A percentile compares a stretch with the other conserved stretches of the same genome.
phyloP scores from a whole-genome alignment of 2,797 vertebrate genomes.

The Xenentodon cancila region DNA sequence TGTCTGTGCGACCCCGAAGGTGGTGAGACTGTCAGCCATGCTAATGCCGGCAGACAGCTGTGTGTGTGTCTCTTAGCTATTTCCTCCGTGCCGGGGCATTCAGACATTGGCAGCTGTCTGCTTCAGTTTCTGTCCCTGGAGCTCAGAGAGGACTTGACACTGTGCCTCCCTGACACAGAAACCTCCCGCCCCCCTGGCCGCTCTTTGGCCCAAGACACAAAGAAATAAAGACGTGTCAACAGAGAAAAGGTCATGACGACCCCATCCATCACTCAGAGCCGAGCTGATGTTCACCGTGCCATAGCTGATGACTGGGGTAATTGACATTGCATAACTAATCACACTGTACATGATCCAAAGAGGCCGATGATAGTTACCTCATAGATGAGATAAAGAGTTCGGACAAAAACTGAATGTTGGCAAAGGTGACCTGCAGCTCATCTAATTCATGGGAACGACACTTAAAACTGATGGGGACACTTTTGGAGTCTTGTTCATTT shows the following conservation, averaged over 20 bases:
- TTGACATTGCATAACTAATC: constrained; percentile 78
- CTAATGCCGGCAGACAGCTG: constrained; percentile 74
- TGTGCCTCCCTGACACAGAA: constrained; percentile 65
- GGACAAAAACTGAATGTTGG: constrained; percentile 51
- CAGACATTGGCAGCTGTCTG: constrained; percentile 78
- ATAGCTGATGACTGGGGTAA: constrained; percentile 75
- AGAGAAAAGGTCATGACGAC: constrained; percentile 55
- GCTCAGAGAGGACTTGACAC: constrained; percentile 68
- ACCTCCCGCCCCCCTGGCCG: constrained; percentile 21
- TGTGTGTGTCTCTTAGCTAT: constrained; percentile 71
- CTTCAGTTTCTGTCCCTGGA: constrained; percentile 67
- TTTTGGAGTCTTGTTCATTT: constrained; percentile 57
- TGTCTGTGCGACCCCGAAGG: constrained; percentile 57
- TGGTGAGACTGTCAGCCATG: constrained; percentile 70
- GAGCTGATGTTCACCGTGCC: constrained; percentile 66
- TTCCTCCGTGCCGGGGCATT: constrained; percentile 68
- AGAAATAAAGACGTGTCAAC: constrained; percentile 33
- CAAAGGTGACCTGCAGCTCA: constrained; percentile 75
- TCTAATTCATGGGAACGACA: constrained; percentile 65
- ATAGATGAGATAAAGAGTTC: constrained; percentile 61
- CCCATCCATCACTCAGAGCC: constrained; percentile 50
- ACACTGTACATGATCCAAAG: constrained; percentile 59
- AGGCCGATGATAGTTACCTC: constrained; percentile 54
- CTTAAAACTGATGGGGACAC: constrained; percentile 68
- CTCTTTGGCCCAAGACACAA: constrained; percentile 26